Base-by-base conservation (phyloP, 2,113 vertebrate genomes). In the Chinchilla lanigera region DNA sequence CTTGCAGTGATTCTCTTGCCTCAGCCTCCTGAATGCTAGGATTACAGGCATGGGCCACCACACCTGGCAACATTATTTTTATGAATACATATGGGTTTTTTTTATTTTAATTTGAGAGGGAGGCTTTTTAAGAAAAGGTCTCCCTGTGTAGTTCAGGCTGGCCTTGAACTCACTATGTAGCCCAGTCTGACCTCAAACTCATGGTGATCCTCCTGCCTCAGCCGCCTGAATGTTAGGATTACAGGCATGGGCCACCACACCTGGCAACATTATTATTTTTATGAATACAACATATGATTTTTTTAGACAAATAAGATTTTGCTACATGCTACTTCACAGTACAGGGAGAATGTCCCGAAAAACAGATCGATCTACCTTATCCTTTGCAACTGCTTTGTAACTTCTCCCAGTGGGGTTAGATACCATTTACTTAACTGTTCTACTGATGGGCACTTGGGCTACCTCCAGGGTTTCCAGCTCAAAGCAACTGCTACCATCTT, bases 401-500 rank as follows among this genome's bases (percentile, higher is more conserved):
- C n/a, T 30, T 50, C 44, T 50, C 4, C 41, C 17, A 47, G 35
- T 5, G 20, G 10, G 56, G 10, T 50, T 47, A 30, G 4, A n/a
- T 60, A 84, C 30, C 80, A 52, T 86, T 47, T 50, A 38, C 71
- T 81, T 65, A 35, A 73, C 7, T 2, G 3, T 89, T 89, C 30
- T 75, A 0, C 28, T 47, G 11, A 67, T 54, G 69, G 50, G 22
- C 20, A 52, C 35, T 89, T 71, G 22, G 14, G 73, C 52, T 78
- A 17, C 33, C 12, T 14, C 69, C 33, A 33, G 19, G 54, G 58
- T 86, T 96, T 96, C 73, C 22, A 44, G 60, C 78, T 78, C 60
- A 94, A 86, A 96, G 44, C 35, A 83, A 80, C 65, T 41, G 35
- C 44, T 83, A 77, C n/a, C 92, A 63, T n/a, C 33, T 86, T 65